Evolutionary conservation across 2,113 vertebrate species (phyloP), one percentile per base, ranked within the genome.

Genomic region (Hippocampus guttulatus): DNA sequence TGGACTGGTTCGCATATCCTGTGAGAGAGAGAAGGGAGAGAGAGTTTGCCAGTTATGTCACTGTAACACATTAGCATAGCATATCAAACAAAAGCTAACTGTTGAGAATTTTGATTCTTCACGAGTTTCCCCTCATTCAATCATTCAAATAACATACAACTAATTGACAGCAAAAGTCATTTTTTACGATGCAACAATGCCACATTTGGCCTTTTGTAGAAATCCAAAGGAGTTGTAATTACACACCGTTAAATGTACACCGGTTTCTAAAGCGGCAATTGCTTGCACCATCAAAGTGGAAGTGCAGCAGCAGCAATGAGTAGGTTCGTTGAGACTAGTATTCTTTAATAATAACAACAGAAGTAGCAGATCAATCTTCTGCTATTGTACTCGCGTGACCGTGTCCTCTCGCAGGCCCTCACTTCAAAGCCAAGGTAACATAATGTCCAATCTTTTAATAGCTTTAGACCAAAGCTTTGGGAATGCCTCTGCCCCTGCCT

Each of bases 371-470:
- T 91, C 93, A 93, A 85, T 94, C 95, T 94, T 94, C 90, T 93
- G 94, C 93, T 93, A 94, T 95, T 94, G 94, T 91, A 91, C 95
- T 96, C 95, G 85, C 86, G 90, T 93, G 94, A 94, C 93, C 95
- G 94, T 93, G 91, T 94, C 92, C 94, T 93, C 92, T 93, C 86
- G 88, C 92, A 90, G 94, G 92, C 93, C 94, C 93, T 96, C 91
- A 99, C 97, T 98, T 99, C 97, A 99, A 99, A 99, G 96, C 94
- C 87, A 93, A 78, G 86, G 94, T 94, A 94, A 96, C 96, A 99
- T 96, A 98, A 99, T 98, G 96, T 97, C 97, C 96, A 96, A 95
- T 98, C 96, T 98, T 97, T 98, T 98, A 99, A 99, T 98, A 97
- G 97, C 96, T 95, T 95, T 95, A 95, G 97, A 96, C 94, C 94